These are phyloP conservation scores for Loxodonta africana DNA, from an alignment of 2,113 vertebrate species.

Conservation along the genomic window DNA sequence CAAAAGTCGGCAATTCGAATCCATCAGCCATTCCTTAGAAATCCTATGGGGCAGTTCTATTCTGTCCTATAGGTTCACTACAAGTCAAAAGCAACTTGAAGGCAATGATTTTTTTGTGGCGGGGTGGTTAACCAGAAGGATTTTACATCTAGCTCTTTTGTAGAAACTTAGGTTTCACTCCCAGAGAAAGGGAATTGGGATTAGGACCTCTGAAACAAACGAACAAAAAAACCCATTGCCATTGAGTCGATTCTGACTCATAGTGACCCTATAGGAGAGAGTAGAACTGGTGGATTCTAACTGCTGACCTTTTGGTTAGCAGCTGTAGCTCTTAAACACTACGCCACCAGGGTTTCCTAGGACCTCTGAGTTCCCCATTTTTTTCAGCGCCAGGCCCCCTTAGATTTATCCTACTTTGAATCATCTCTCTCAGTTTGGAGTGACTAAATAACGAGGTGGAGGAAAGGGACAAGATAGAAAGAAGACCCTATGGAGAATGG, in stretches of 20 bases:
- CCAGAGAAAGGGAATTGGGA: background rate
- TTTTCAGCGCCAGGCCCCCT: background rate
- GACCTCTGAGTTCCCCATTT: background rate
- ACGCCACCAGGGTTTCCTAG: background rate
- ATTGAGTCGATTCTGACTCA: too few relatives aligned
- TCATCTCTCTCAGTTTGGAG: background rate
- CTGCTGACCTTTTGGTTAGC: too few relatives aligned
- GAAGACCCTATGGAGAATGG: background rate
- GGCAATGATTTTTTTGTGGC: too few relatives aligned
- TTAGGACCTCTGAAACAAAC: background rate
- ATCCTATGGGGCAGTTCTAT: too few relatives aligned
- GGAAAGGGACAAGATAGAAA: background rate
- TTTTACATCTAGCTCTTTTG: background rate
- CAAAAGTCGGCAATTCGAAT: too few relatives aligned
- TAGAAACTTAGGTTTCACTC: conserved; percentile 26
- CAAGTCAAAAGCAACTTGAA: too few relatives aligned
- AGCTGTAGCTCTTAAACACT: too few relatives aligned
- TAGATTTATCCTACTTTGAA: conserved; percentile 56
- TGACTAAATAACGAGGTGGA: background rate
- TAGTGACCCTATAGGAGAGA: too few relatives aligned
- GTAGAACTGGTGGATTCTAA: too few relatives aligned
- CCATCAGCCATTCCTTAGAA: too few relatives aligned
- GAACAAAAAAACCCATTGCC: too few relatives aligned
- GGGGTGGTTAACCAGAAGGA: background rate
- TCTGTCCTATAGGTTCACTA: too few relatives aligned